Evolutionary conservation across 2,888 invertebrate species (phyloP), one percentile per base, ranked within the genome.

Genomic region (Melipona bicolor): DNA sequence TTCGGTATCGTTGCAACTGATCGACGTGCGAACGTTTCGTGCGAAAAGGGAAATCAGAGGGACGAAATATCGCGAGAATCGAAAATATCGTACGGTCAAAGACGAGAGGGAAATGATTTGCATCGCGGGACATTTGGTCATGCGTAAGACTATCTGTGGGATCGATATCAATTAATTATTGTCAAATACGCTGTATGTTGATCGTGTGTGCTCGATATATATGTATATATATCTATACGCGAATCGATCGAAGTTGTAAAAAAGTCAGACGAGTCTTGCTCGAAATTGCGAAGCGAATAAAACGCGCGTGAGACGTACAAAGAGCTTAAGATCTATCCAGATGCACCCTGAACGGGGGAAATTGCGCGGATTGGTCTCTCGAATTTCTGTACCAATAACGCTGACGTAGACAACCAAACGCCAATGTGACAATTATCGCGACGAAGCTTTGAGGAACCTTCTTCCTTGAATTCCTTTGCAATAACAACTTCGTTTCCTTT

Each of bases 121-220:
- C 64, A 49, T 77, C 64, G 68, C 64, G 65, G 43, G 43, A 83
- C 72, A 73, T 32, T 87, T 83, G 78, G 64, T 84, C 78, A 77
- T 72, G 65, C 32, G 27, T 75, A 77, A 54, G 69, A 62, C 50
- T 83, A 79, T 67, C 24, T 69, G 67, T 61, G 81, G 56, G 59
- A 81, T 76, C 68, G 78, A 83, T 87, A 86, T 81, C 54, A 68
- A 75, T 85, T 87, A 88, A 87, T 88, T 88, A 88, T 89, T 89
- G 88, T 89, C 89, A 84, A 74, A 70, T 78, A 78, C 77, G 76
- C 78, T 88, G 83, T 86, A 85, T 83, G 73, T 77, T 78, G 77
- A 81, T 83, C 71, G 69, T 24, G 79, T 54, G 79, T 61, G 71
- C 70, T 84, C 69, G 69, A 83, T 81, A 82, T 56, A 56, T n/a